Conservation (phyloP, 2,113 vertebrate genomes). For the Brachyhypopomus occidentalis region DNA sequence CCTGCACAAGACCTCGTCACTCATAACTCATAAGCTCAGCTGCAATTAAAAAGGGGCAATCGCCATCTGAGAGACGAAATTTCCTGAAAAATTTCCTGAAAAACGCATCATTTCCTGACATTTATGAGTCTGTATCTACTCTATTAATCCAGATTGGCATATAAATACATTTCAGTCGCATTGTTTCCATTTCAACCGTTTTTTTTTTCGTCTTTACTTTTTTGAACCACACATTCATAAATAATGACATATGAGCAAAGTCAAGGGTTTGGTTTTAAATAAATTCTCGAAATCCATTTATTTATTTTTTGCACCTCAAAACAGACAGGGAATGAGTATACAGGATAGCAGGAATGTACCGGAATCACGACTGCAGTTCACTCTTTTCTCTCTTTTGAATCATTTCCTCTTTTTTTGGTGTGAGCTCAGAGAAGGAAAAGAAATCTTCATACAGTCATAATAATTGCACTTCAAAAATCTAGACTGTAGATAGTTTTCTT, state of each 20-base stretch:
- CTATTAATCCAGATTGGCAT: too few relatives aligned
- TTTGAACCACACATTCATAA: not conserved
- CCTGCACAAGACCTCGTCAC: too few relatives aligned
- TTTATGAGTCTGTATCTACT: too few relatives aligned
- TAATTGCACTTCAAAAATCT: slow-evolving; percentile 84
- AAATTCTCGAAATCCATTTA: slow-evolving; percentile 79
- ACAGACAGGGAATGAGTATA: slow-evolving; percentile 71
- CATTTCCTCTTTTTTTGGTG: slow-evolving; percentile 70
- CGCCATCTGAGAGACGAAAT: too few relatives aligned
- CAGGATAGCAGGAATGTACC: slow-evolving; percentile 78
- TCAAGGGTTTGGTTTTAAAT: slow-evolving; percentile 66
- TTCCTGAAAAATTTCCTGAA: too few relatives aligned
- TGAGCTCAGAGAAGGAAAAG: slow-evolving; percentile 81
- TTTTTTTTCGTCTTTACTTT: not conserved
- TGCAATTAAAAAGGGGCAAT: too few relatives aligned
- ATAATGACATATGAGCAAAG: slow-evolving; percentile 70
- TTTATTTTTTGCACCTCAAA: slow-evolving; percentile 76
- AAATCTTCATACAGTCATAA: slow-evolving; percentile 78
- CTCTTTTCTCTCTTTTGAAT: slow-evolving; percentile 39
- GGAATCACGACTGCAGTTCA: slow-evolving; percentile 76
- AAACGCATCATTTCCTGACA: too few relatives aligned
- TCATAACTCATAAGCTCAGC: too few relatives aligned
- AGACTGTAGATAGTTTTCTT: slow-evolving; percentile 75
- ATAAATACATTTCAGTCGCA: too few relatives aligned
- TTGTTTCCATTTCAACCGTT: too few relatives aligned